These are phyloP conservation scores for Scomber colias DNA, from an alignment of 2,113 vertebrate species.

Conservation along the genomic window DNA sequence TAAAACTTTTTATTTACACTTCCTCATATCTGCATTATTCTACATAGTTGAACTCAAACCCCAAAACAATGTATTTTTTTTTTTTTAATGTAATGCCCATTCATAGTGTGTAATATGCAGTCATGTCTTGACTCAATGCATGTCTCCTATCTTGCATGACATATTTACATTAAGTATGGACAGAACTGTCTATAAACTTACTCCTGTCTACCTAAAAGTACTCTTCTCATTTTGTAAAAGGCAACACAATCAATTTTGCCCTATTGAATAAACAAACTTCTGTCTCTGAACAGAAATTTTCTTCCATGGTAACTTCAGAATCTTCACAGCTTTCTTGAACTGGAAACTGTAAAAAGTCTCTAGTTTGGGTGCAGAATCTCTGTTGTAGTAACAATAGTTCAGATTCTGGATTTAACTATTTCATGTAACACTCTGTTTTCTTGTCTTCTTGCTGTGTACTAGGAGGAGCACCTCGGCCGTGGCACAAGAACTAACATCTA, in stretches of 20 bases:
- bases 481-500: slow-evolving; percentile 97
- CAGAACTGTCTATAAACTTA: too few species aligned
- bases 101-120: too few species aligned
- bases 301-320: background rate
- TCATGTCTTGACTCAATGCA: too few species aligned
- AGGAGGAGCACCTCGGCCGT: slow-evolving; percentile 94
- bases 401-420: background rate
- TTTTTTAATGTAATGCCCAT: too few species aligned
- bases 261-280: background rate
- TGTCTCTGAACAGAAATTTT: background rate
- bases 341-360: background rate
- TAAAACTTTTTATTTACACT: too few species aligned
- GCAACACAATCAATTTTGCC: background rate
- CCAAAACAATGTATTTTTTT: too few species aligned
- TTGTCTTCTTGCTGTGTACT: slow-evolving; percentile 12
- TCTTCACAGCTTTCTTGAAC: background rate
- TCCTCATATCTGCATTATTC: too few species aligned
- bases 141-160: too few species aligned
- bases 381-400: background rate
- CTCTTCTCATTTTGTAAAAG: background rate
- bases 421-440: background rate
- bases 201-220: too few species aligned
- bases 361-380: background rate
- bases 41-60: too few species aligned
- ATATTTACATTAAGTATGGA: too few species aligned